Base-by-base conservation (phyloP, 2,888 invertebrate genomes). In the Axea sp. region DNA sequence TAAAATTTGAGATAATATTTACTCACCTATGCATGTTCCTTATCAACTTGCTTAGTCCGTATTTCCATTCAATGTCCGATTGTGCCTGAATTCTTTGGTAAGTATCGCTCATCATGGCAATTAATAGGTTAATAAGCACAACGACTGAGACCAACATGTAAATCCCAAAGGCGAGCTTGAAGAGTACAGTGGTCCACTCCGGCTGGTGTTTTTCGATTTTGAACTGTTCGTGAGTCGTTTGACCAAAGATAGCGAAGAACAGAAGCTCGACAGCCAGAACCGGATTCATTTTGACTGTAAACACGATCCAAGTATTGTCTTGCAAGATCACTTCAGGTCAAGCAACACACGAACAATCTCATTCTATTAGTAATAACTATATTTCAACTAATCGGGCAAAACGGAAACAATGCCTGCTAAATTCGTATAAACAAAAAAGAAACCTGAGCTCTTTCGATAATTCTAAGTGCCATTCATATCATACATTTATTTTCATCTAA, bases 61-160 rank as follows among this genome's bases (percentile, higher is more conserved):
- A 94, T 86, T 94, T 94, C 94, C 94, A 94, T 85, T 94, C 93
- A 37, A 92, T 92, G 83, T 94, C 93, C 3, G 93, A 93, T 85
- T 93, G 93, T 0, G 93, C 92, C 83, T 98, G 96, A 87, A 99
- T 99, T 86, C 96, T 92, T 89, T 99, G 31, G 12, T 31, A 99
- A 69, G 99, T 99, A 91, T 99, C 99, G 86, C 98, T 98, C 99
- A 99, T 99, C 99, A 99, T 99, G 91, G 99, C 99, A 92, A 99
- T 99, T 88, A 99, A 94, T 83, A 99, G 92, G 90, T 99, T 99
- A 90, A 99, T 99, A 83, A 99, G 92, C 82, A 99, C 98, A 87
- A 99, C 96, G 85, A 99, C 96, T 77, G 98, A 98, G 84, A 99
- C 98, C 93, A 99, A 92, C 96, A 99, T 96, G 91, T 99, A 99